phyloP scores from a whole-genome alignment of 2,888 invertebrate genomes.

The Agonopterix arenella region DNA sequence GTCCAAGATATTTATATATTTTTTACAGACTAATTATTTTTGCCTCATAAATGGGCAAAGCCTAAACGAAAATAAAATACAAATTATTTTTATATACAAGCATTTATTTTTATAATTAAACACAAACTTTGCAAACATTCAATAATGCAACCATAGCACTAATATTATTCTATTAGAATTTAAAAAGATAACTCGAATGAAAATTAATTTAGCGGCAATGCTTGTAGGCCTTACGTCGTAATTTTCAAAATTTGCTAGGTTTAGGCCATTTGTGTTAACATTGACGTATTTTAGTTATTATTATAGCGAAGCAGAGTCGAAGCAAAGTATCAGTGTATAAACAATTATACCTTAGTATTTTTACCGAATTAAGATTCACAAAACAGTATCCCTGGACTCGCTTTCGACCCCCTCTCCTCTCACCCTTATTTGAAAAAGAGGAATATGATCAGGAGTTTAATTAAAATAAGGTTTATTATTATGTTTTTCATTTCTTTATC shows the following conservation, averaged over 20 bases:
- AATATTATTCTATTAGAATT: conserved; percentile 63
- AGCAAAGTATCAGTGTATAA: conserved; percentile 29
- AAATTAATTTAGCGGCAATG: conserved; percentile 30
- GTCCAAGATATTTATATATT: too few relatives aligned
- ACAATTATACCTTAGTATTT: conserved; percentile 9
- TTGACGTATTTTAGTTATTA: conserved; percentile 18
- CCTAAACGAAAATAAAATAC: conserved; percentile 10
- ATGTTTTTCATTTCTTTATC: too few relatives aligned
- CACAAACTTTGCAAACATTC: conserved; percentile 73
- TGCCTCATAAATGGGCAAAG: not conserved
- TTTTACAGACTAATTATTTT: too few relatives aligned
- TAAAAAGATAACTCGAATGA: conserved; percentile 20
- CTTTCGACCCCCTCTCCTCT: not conserved
- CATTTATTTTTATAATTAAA: conserved; percentile 74
- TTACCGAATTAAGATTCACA: not conserved
- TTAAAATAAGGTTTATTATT: too few relatives aligned
- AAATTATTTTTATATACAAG: conserved; percentile 59
- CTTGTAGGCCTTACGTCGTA: conserved; percentile 32
- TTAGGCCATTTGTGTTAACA: conserved; percentile 22
- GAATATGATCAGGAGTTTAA: too few relatives aligned
- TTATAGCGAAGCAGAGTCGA: conserved; percentile 39
- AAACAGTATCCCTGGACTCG: not conserved
- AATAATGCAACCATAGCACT: conserved; percentile 73
- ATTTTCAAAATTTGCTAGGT: conserved; percentile 6
- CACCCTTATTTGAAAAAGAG: not conserved